These are phyloP conservation scores for Aphelocoma coerulescens DNA, from an alignment of 2,113 vertebrate species.

Conservation along the genomic window DNA sequence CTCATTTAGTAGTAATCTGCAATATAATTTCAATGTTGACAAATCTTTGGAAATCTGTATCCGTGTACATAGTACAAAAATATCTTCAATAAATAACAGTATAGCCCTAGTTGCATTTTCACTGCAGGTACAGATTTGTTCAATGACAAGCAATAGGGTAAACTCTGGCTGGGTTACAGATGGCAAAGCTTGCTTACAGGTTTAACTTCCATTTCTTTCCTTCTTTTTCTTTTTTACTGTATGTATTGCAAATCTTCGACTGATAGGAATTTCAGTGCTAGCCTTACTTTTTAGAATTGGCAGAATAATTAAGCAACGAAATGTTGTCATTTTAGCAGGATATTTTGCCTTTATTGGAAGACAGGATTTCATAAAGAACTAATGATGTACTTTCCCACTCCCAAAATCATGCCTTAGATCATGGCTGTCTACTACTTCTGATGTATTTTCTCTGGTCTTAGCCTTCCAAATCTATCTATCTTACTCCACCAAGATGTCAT, in stretches of 20 bases:
- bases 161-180: neutral
- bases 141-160: neutral
- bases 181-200: neutral
- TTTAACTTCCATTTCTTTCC: neutral
- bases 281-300: neutral
- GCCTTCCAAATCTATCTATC: neutral
- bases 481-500: neutral
- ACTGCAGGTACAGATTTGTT: neutral
- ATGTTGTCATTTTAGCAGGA: neutral
- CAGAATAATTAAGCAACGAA: neutral
- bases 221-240: neutral
- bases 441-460: neutral
- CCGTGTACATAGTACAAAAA: neutral
- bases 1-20: neutral
- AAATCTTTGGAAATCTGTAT: neutral
- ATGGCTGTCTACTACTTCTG: neutral
- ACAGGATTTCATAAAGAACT: neutral
- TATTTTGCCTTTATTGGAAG: neutral
- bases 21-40: neutral
- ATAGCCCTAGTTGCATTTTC: neutral
- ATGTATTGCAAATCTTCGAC: neutral
- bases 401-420: neutral
- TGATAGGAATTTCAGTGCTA: neutral
- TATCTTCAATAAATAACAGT: neutral
- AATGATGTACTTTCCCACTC: neutral